Conservation (phyloP, 2,797 vertebrate species). For the Bovichtus diacanthus region DNA sequence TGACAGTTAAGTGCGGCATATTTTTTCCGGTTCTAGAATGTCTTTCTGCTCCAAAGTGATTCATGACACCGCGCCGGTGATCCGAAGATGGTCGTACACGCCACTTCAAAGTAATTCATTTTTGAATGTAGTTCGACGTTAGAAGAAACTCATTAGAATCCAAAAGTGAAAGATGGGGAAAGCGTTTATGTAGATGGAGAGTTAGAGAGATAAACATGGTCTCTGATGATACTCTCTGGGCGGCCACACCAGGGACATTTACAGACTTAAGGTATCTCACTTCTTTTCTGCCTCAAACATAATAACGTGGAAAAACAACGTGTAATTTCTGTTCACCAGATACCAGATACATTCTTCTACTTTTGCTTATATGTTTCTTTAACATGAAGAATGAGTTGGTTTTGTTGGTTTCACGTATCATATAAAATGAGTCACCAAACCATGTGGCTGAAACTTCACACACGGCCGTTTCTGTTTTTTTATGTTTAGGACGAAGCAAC, state of each 20-base stretch:
- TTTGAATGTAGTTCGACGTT: conserved; percentile 2
- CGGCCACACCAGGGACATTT: too few species aligned
- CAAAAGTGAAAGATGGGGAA: not conserved
- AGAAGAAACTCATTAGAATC: not conserved
- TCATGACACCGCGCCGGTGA: not conserved
- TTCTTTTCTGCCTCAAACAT: not conserved
- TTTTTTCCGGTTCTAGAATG: not conserved
- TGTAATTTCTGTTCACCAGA: too few species aligned
- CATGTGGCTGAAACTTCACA: too few species aligned
- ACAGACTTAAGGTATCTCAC: not conserved
- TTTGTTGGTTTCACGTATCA: too few species aligned
- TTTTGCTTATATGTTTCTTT: too few species aligned
- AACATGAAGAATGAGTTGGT: too few species aligned
- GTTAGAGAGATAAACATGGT: conserved; percentile 1
- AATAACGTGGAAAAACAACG: not conserved
- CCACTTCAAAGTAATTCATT: not conserved
- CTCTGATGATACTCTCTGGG: conserved; percentile 6
- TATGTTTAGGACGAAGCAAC: too few species aligned
- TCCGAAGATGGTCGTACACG: not conserved
- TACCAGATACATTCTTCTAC: too few species aligned
- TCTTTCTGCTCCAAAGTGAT: not conserved
- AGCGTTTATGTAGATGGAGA: not conserved
- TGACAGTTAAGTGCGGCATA: not conserved
- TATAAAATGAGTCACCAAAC: too few species aligned
- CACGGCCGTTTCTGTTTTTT: too few species aligned